A percentile compares a stretch with the other conserved stretches of the same genome.
These are phyloP conservation scores for Paracanthobrama guichenoti DNA, from an alignment of 2,113 vertebrate species.

Conservation along the genomic window DNA sequence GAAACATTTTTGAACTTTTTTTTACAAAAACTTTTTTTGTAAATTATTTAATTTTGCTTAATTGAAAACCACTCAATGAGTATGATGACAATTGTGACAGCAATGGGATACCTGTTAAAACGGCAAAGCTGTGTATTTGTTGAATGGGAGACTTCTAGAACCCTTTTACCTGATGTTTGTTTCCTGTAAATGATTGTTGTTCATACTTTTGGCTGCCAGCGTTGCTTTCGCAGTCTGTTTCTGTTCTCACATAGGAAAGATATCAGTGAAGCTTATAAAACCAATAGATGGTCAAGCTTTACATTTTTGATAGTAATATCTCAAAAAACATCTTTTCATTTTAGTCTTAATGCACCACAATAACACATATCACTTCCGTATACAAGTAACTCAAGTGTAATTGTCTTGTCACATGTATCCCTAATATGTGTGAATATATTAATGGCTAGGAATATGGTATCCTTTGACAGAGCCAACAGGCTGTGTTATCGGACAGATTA, in stretches of 20 bases:
- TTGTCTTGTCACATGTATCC: conserved; percentile 38
- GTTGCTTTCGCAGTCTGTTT: conserved; percentile 30
- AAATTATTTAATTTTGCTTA: conserved; percentile 66
- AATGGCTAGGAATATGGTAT: background rate
- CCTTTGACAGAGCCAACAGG: background rate
- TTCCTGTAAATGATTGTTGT: conserved; percentile 41
- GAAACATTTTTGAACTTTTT: conserved; percentile 66
- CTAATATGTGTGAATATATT: conserved; percentile 34
- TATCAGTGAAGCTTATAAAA: conserved; percentile 41
- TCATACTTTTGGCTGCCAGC: conserved; percentile 18
- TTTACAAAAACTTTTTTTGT: too few species aligned
- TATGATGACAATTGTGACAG: background rate
- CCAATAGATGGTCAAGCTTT: conserved; percentile 38
- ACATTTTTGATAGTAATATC: conserved; percentile 26
- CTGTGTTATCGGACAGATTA: background rate
- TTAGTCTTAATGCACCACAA: conserved; percentile 5
- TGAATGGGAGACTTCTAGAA: conserved; percentile 20
- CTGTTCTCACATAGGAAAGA: conserved; percentile 29
- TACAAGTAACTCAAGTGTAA: conserved; percentile 30
- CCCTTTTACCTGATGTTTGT: conserved; percentile 36
- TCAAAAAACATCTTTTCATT: conserved; percentile 1
- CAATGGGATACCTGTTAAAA: conserved; percentile 28
- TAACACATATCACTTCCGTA: conserved; percentile 23
- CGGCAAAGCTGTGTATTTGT: conserved; percentile 39
- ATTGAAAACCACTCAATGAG: conserved; percentile 49